A percentile compares a stretch with the other conserved stretches of the same genome.
These are phyloP conservation scores for Drosophila oshimai DNA, from an alignment of 1,140 invertebrate species.

Conservation along the genomic window DNA sequence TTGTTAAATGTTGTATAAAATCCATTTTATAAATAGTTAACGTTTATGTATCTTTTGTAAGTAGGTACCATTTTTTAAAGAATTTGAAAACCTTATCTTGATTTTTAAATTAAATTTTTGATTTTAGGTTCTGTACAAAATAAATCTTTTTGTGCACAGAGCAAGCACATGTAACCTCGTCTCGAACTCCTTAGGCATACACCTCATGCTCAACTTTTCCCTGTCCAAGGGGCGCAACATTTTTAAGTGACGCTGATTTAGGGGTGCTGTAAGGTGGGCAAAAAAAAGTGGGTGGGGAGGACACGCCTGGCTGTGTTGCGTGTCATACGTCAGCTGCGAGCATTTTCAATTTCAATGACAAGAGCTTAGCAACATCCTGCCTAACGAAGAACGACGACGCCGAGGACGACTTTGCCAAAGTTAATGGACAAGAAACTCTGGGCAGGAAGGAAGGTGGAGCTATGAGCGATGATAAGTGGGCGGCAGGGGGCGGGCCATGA, in stretches of 20 bases:
- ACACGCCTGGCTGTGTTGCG: constrained; percentile 34
- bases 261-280: constrained; percentile 11
- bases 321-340: constrained; percentile 76
- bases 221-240: constrained; percentile 54
- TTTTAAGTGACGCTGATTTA: constrained; percentile 80
- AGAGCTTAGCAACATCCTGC: constrained; percentile 73
- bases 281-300: not conserved
- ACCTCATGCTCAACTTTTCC: constrained; percentile 55
- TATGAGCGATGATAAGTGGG: constrained; percentile 22
- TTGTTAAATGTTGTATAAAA: too few relatives aligned
- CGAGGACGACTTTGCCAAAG: constrained; percentile 47
- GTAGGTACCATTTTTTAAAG: too few relatives aligned
- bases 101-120: too few relatives aligned
- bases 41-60: too few relatives aligned
- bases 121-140: too few relatives aligned
- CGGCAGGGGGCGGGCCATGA: not conserved
- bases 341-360: constrained; percentile 79
- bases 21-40: too few relatives aligned
- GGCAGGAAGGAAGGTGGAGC: not conserved
- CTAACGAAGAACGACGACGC: constrained; percentile 49
- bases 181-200: constrained; percentile 47
- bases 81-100: too few relatives aligned
- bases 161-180: not conserved
- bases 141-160: too few relatives aligned
- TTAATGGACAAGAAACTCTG: constrained; percentile 71